phyloP scores from a whole-genome alignment of 92 coral and sea anemone genomes.

The Epizoanthus ramosus region DNA sequence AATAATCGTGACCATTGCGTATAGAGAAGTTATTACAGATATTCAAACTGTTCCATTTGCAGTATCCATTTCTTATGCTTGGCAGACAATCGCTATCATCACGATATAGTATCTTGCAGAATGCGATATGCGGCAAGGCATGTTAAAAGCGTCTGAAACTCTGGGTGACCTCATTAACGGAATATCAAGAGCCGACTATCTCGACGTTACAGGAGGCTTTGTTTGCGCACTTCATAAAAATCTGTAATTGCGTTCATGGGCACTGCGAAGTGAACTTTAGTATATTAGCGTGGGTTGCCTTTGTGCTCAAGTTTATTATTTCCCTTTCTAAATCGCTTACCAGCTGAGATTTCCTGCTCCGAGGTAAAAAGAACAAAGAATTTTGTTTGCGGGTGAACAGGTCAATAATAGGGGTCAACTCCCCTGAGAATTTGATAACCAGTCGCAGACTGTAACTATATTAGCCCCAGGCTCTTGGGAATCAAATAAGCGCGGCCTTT shows the following conservation, averaged over 20 bases:
- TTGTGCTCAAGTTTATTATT: not conserved
- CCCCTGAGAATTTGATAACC: slow-evolving; percentile 13
- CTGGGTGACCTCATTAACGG: no score
- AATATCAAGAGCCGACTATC: not conserved
- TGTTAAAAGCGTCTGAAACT: no score
- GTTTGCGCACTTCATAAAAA: not conserved
- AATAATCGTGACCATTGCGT: no score
- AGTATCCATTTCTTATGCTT: no score
- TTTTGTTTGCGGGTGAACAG: not conserved
- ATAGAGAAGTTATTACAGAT: no score
- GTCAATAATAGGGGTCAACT: not conserved
- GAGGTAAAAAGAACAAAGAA: not conserved
- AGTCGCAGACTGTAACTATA: slow-evolving; percentile 1
- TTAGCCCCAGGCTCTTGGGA: slow-evolving; percentile 29
- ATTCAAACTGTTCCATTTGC: no score
- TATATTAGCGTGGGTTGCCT: not conserved
- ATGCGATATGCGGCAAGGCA: no score
- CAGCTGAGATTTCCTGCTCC: not conserved
- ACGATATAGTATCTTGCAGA: no score
- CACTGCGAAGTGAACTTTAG: not conserved
- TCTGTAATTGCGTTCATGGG: not conserved
- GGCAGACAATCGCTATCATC: no score
- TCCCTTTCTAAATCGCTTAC: no score
- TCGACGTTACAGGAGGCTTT: not conserved
- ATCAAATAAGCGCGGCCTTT: slow-evolving; percentile 40